A percentile compares a stretch with the other conserved stretches of the same genome.
Evolutionary conservation across 2,797 vertebrate species (phyloP).

Genomic region (Loriculus beryllinus): DNA sequence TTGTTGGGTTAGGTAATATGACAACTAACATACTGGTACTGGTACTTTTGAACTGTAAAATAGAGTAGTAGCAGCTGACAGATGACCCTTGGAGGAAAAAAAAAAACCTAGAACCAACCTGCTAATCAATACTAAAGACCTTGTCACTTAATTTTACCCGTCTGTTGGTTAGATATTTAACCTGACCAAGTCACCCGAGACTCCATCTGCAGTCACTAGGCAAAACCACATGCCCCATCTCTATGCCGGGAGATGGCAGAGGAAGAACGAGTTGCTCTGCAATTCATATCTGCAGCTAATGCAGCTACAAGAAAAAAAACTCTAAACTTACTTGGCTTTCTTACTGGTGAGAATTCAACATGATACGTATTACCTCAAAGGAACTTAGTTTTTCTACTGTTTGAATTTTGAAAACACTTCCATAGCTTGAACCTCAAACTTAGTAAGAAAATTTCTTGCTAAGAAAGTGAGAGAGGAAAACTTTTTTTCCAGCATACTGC

Average conservation of each 20-base stretch:
- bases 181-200: not conserved
- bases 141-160: not conserved
- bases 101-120: not conserved
- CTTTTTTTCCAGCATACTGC: not conserved
- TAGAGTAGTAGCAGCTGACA: not conserved
- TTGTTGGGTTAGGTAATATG: not conserved
- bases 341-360: not conserved
- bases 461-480: not conserved
- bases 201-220: not conserved
- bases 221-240: not conserved
- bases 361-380: not conserved
- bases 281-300: not conserved
- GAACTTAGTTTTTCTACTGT: not conserved
- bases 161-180: not conserved
- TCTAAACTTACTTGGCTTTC: not conserved
- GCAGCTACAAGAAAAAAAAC: not conserved
- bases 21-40: not conserved
- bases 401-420: not conserved
- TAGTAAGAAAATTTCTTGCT: not conserved
- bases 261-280: not conserved
- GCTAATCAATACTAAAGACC: not conserved
- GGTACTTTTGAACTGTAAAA: not conserved
- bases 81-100: not conserved
- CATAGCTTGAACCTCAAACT: not conserved
- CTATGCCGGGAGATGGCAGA: not conserved